Conservation (phyloP, 2,113 vertebrate species). For the Trichomycterus rosablanca region DNA sequence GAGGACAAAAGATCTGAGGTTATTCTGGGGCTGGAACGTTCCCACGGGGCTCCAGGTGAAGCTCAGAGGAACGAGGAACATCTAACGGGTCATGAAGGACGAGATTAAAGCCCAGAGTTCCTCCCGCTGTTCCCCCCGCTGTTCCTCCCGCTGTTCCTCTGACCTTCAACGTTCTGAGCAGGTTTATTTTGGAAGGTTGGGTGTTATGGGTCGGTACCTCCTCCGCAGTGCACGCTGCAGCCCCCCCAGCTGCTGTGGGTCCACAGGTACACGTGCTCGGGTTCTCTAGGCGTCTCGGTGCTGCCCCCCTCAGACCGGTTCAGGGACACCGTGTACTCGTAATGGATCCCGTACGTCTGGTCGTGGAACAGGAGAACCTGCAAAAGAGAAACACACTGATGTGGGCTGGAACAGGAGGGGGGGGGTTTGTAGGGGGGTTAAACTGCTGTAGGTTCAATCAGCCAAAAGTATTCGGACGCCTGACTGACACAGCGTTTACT, state of each 20-base stretch:
- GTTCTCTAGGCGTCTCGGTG: slow-evolving; percentile 66
- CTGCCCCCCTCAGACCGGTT: slow-evolving; percentile 73
- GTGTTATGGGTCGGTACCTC: slow-evolving; percentile 60
- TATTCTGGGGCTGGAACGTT: not conserved
- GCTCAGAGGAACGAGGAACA: not conserved
- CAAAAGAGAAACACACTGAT: not conserved
- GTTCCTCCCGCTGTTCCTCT: not conserved
- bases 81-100: not conserved
- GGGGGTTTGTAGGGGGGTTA: not conserved
- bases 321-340: slow-evolving; percentile 92
- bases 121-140: not conserved
- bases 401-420: not conserved
- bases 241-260: slow-evolving; percentile 91
- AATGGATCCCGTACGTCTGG: slow-evolving; percentile 93
- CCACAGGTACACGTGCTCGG: slow-evolving; percentile 90
- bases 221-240: slow-evolving; percentile 89
- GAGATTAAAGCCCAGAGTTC: not conserved
- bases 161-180: not conserved
- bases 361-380: slow-evolving; percentile 95
- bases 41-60: not conserved
- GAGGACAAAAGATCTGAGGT: not conserved
- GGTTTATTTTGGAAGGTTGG: not conserved
- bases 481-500: not conserved
- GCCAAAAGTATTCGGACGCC: no score
- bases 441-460: no score